Conservation (phyloP, 2,888 invertebrate genomes). For the Drosophila meridionalis region DNA sequence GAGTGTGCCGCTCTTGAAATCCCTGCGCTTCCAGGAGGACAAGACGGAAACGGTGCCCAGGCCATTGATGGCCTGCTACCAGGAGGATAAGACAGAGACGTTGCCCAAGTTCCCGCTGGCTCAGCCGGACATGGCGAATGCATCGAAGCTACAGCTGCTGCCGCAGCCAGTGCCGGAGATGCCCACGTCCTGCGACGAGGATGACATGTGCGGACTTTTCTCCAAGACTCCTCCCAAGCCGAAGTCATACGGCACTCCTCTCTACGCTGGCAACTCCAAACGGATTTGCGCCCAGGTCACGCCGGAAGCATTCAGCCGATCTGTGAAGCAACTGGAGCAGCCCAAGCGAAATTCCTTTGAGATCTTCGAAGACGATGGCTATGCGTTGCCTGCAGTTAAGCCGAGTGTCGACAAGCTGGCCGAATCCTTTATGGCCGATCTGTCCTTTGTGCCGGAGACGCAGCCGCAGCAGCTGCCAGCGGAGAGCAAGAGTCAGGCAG, state of each 20-base stretch:
- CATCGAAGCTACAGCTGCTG: constrained; percentile 13
- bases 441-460: constrained; percentile 71
- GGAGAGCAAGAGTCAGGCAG: background rate
- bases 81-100: constrained; percentile 83
- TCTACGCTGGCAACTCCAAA: constrained; percentile 43
- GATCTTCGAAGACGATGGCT: constrained; percentile 49
- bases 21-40: constrained; percentile 80
- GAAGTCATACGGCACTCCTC: constrained; percentile 41
- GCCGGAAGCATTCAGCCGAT: constrained; percentile 49
- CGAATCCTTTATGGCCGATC: constrained; percentile 66
- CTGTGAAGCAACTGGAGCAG: constrained; percentile 16
- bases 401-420: constrained; percentile 28
- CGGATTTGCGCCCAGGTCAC: constrained; percentile 64
- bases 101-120: constrained; percentile 63
- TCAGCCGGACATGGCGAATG: constrained; percentile 37
- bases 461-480: background rate
- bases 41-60: constrained; percentile 81
- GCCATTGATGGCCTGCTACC: constrained; percentile 62
- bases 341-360: constrained; percentile 27
- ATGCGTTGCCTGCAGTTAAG: constrained; percentile 4
- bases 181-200: constrained; percentile 56
- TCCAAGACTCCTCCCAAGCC: constrained; percentile 69
- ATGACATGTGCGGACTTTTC: constrained; percentile 75
- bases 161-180: constrained; percentile 33
- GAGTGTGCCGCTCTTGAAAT: constrained; percentile 61